A percentile compares a stretch with the other conserved stretches of the same genome.
phyloP scores from a whole-genome alignment of 2,888 invertebrate genomes.

The Eulithis testata region DNA sequence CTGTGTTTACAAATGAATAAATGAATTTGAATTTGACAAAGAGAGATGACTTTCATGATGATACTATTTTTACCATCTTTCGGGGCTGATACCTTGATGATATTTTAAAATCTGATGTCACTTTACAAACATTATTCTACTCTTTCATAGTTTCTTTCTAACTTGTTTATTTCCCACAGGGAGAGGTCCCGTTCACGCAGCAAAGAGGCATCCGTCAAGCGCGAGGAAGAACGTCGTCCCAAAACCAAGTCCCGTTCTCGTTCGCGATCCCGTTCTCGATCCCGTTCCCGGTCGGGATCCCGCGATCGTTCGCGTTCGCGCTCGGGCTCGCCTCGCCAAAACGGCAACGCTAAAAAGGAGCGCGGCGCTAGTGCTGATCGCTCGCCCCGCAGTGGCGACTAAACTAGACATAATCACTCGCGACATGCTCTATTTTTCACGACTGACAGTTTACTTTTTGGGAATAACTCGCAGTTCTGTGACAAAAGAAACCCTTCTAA shows the following conservation, averaged over 20 bases:
- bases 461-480: background rate
- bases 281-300: slow-evolving; percentile 60
- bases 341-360: slow-evolving; percentile 63
- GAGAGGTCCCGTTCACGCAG: slow-evolving; percentile 88
- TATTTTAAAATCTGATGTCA: slow-evolving; percentile 28
- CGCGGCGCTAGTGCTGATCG: slow-evolving; percentile 68
- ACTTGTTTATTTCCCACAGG: slow-evolving; percentile 62
- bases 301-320: slow-evolving; percentile 64
- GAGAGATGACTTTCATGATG: slow-evolving; percentile 60
- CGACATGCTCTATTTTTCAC: slow-evolving; percentile 1
- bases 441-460: slow-evolving; percentile 6
- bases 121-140: background rate
- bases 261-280: slow-evolving; percentile 60
- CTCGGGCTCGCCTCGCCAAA: slow-evolving; percentile 71
- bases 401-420: slow-evolving; percentile 33
- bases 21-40: background rate
- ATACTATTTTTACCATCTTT: slow-evolving; percentile 56
- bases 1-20: no score
- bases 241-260: slow-evolving; percentile 71
- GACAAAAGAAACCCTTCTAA: background rate
- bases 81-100: slow-evolving; percentile 40
- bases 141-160: background rate
- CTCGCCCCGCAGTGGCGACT: slow-evolving; percentile 78
- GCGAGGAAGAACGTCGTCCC: slow-evolving; percentile 69
- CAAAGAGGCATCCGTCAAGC: slow-evolving; percentile 83